A percentile compares a stretch with the other conserved stretches of the same genome.
phyloP scores from a whole-genome alignment of 2,113 vertebrate genomes.

The Rhabdornis inornatus region DNA sequence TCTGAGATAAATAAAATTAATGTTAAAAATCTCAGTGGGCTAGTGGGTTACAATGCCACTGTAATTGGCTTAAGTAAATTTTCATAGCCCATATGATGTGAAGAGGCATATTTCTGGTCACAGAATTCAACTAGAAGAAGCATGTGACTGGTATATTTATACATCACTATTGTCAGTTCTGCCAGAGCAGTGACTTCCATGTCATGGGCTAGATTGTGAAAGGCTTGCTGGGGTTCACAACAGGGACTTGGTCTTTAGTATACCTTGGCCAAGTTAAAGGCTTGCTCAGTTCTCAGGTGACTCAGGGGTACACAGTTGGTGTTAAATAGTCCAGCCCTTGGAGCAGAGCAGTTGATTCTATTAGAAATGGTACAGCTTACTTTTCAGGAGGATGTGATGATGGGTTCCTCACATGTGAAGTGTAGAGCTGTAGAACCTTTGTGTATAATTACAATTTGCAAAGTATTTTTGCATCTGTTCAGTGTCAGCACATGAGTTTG shows the following conservation, averaged over 20 bases:
- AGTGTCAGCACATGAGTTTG: background rate
- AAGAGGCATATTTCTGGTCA: background rate
- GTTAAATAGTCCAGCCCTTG: background rate
- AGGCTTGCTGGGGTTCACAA: background rate
- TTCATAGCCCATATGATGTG: background rate
- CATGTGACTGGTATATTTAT: background rate
- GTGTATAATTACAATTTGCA: background rate
- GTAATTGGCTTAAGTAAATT: background rate
- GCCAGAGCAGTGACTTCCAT: background rate
- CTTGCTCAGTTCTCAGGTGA: background rate
- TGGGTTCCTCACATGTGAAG: background rate
- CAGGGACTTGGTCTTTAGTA: background rate
- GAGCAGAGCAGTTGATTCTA: background rate
- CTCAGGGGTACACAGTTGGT: background rate
- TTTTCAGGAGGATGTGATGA: background rate
- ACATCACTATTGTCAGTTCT: background rate
- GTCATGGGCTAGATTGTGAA: background rate
- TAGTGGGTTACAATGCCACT: background rate
- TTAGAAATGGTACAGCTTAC: background rate
- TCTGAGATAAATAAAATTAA: background rate
- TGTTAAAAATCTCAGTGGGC: background rate
- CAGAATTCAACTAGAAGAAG: background rate
- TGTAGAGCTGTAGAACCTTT: background rate
- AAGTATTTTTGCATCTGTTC: background rate
- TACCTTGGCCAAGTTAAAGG: background rate